Base-by-base conservation (phyloP, 2,888 invertebrate genomes). In the Eupithecia vulgata region DNA sequence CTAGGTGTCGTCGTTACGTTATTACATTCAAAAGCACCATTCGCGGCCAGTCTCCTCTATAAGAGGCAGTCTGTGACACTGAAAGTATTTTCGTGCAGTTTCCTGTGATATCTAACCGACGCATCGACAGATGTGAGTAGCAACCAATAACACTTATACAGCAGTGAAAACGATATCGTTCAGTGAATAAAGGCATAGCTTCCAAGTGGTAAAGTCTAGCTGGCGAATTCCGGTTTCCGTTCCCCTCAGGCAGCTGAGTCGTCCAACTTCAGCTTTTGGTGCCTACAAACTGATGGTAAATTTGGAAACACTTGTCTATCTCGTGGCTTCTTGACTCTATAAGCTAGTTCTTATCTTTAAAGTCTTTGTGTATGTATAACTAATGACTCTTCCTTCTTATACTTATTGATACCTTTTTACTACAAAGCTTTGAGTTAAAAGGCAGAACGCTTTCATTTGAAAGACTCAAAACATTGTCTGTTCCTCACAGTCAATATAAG, bases 121-220 rank as follows among this genome's bases (percentile, higher is more conserved):
- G 70, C 84, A 67, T 85, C 1, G 86, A 82, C 13, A 75, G 78
- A 73, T 80, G 80, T 80, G 0, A 80, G 78, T 78, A 62, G 21
- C n/a, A 21, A 21, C 40, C 15, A 42, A 13, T 42, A 17, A 48
- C 8, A n/a, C 13, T 17, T 17, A 45, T n/a, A 48, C n/a, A 10
- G 48, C 48, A 10, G n/a, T 1, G n/a, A 48, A 48, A 48, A 48
- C 48, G 48, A n/a, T 48, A n/a, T n/a, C 4, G 10, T 48, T 48
- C n/a, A 48, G n/a, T 3, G 21, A 21, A 10, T 48, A 8, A 48
- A 48, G 21, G 48, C 48, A 10, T 48, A 3, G 10, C n/a, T 21
- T 21, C 48, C 3, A n/a, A 6, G 10, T 1, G 7, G n/a, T 21
- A 48, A 48, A 21, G 3, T 21, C n/a, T 21, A 48, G 21, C 8